A percentile compares a stretch with the other conserved stretches of the same genome.
These are phyloP conservation scores for Todiramphus saurophagus DNA, from an alignment of 2,113 vertebrate genomes.

Conservation along the genomic window DNA sequence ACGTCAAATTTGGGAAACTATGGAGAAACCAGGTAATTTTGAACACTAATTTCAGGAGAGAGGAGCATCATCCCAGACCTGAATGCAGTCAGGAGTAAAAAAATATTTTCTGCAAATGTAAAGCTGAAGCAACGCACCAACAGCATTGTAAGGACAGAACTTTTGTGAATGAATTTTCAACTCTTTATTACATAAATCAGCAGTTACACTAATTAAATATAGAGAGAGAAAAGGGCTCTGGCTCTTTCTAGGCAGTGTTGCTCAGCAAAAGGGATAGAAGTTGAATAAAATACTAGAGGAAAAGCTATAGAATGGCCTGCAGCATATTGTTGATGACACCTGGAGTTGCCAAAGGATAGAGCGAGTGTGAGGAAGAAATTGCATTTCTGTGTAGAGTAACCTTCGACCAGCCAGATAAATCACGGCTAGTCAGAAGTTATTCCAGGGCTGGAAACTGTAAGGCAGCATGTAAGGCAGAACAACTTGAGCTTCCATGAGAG, in stretches of 20 bases:
- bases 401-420: constrained; percentile 68
- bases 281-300: constrained; percentile 17
- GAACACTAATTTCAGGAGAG: not conserved
- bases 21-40: not conserved
- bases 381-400: constrained; percentile 65
- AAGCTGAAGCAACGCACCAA: not conserved
- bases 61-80: not conserved
- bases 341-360: constrained; percentile 58
- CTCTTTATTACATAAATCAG: constrained; percentile 3
- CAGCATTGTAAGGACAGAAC: not conserved
- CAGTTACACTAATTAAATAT: constrained; percentile 8
- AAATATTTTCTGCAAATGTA: constrained; percentile 22
- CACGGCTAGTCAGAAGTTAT: constrained; percentile 27
- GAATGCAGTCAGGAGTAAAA: not conserved
- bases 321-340: constrained; percentile 52
- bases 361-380: constrained; percentile 54
- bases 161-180: not conserved
- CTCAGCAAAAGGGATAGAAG: not conserved
- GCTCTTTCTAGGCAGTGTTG: not conserved
- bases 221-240: not conserved
- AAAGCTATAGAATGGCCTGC: not conserved
- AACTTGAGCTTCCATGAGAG: not conserved
- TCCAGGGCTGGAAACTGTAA: not conserved
- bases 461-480: not conserved
- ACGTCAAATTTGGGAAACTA: not conserved